Conservation (phyloP, 1,140 invertebrate genomes). For the Rhopalosiphum maidis region DNA sequence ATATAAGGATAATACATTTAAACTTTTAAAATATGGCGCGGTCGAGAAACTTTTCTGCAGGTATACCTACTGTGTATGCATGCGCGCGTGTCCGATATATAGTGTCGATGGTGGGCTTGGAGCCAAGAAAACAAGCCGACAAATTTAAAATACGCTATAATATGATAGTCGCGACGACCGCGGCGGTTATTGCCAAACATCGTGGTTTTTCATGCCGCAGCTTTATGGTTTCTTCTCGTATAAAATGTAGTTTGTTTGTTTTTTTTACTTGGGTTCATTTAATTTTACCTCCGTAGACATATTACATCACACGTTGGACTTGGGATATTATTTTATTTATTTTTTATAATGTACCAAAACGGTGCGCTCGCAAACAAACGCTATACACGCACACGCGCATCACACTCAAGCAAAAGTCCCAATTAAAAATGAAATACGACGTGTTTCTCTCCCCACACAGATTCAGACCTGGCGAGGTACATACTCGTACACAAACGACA, state of each 20-base stretch:
- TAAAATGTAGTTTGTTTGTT: neutral
- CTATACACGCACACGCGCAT: neutral
- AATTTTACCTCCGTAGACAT: constrained; percentile 2
- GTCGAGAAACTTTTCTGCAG: neutral
- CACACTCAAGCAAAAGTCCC: neutral
- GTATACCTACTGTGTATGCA: neutral
- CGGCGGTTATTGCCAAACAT: constrained; percentile 15
- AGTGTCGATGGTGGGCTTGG: neutral
- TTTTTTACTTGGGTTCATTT: neutral
- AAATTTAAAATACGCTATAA: constrained; percentile 31
- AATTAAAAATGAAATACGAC: constrained; percentile 58
- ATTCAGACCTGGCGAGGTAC: neutral
- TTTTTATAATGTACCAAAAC: neutral
- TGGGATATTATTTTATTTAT: neutral
- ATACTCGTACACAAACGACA: neutral
- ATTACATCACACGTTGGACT: neutral
- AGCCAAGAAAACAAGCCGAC: neutral
- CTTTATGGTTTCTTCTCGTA: constrained; percentile 13
- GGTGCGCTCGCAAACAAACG: neutral
- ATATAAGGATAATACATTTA: neutral
- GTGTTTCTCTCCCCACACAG: constrained; percentile 27
- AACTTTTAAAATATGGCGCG: neutral
- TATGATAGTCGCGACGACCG: neutral
- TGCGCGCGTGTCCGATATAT: neutral
- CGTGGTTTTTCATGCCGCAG: neutral